A percentile compares a stretch with the other conserved stretches of the same genome.
Conservation (phyloP, 2,888 invertebrate species). For the Alentia gelatinosa region DNA sequence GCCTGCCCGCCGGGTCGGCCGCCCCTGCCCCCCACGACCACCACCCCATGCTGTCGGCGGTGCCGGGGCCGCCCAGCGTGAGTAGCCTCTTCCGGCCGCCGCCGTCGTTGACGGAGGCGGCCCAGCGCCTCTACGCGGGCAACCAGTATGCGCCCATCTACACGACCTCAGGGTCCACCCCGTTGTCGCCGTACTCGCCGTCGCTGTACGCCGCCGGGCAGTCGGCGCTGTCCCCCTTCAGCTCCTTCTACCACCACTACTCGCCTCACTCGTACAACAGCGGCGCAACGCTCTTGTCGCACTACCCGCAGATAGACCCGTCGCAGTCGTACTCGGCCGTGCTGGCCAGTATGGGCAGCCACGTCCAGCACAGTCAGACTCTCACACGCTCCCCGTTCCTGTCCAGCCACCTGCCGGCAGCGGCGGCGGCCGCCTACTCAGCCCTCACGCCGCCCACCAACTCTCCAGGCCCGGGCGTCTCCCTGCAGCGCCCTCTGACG, state of each 20-base stretch:
- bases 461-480: conserved; percentile 67
- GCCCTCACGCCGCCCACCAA: conserved; percentile 64
- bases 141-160: conserved; percentile 60
- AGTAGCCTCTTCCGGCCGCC: conserved; percentile 68
- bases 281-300: conserved; percentile 42
- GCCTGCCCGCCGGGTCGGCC: background rate
- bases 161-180: conserved; percentile 60
- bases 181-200: conserved; percentile 64
- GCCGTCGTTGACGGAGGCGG: conserved; percentile 66
- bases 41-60: conserved; percentile 54
- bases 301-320: conserved; percentile 70
- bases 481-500: conserved; percentile 58
- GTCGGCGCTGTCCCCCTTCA: conserved; percentile 67
- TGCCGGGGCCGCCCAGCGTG: conserved; percentile 51
- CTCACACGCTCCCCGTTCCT: conserved; percentile 66
- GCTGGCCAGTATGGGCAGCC: conserved; percentile 76
- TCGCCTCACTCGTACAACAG: conserved; percentile 26
- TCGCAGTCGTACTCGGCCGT: conserved; percentile 75
- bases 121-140: conserved; percentile 63
- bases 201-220: conserved; percentile 63
- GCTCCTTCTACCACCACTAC: conserved; percentile 71
- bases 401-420: conserved; percentile 41
- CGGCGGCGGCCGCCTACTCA: conserved; percentile 55
- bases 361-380: conserved; percentile 70
- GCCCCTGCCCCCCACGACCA: background rate